Conservation (phyloP, 2,888 invertebrate species). For the Atrina japonica region DNA sequence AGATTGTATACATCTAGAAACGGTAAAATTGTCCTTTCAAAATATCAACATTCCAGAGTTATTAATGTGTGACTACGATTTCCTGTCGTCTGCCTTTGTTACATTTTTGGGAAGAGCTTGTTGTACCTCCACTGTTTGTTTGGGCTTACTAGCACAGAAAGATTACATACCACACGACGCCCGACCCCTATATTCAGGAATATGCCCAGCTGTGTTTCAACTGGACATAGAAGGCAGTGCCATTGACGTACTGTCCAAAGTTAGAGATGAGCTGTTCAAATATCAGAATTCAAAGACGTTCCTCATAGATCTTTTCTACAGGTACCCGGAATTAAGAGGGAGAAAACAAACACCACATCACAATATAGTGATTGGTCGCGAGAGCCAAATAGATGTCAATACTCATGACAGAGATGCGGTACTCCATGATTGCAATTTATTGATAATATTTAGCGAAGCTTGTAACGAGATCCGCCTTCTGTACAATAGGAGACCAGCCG, state of each 20-base stretch:
- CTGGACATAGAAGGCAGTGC: constrained; percentile 43
- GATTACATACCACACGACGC: constrained; percentile 36
- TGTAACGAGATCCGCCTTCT: constrained; percentile 45
- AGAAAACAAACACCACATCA: constrained; percentile 56
- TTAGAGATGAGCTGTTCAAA: constrained; percentile 35
- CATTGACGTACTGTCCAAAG: constrained; percentile 35
- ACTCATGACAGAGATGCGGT: constrained; percentile 6
- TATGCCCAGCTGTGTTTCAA: constrained; percentile 55
- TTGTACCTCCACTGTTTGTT: constrained; percentile 51
- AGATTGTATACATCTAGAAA: constrained; percentile 44
- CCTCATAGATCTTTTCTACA: constrained; percentile 57
- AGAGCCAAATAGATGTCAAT: background rate
- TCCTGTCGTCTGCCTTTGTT: constrained; percentile 52
- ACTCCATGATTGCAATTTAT: constrained; percentile 57
- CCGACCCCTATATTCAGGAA: constrained; percentile 49
- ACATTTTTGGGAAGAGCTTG: constrained; percentile 61
- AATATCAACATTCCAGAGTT: constrained; percentile 6
- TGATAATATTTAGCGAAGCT: constrained; percentile 49
- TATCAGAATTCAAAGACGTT: constrained; percentile 50
- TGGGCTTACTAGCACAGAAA: constrained; percentile 59
- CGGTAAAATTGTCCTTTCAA: constrained; percentile 31
- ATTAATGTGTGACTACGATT: constrained; percentile 17
- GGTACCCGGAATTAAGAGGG: constrained; percentile 57
- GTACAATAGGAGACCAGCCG: constrained; percentile 55
- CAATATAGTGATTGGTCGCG: constrained; percentile 59